Evolutionary conservation across 1,140 invertebrate genomes (phyloP), one percentile per base, ranked within the genome.

Genomic region (Micrasema minimum): DNA sequence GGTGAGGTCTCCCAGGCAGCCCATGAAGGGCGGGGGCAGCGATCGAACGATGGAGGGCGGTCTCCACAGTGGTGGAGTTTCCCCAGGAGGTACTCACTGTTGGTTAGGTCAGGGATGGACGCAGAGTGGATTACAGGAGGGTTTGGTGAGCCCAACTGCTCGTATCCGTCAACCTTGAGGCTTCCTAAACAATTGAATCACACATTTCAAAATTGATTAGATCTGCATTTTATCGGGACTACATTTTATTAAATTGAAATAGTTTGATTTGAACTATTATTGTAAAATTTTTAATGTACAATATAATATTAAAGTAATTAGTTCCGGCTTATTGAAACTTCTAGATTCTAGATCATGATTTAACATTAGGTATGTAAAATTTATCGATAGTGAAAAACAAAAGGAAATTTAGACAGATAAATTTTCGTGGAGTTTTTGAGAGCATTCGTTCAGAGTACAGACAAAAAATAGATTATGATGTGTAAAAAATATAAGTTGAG

Each of bases 1-100:
- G 50, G 91, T 86, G 1, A 96, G 85, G 61, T 92, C 90, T 11
- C 90, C 90, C 83, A 97, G 89, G 77, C 94, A 96, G 5, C 95
- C 95, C 16, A 94, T 82, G 78, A 94, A 91, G 0, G 91, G 76
- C 0, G 79, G 77, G 2, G 78, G 76, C 16, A 75, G 37, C 10
- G 64, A 53, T 38, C 41, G 23, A 9, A 71, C 23, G 23, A 71
- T 59, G 6, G 73, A 62, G 20, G 76, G 75, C 18, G 57, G 64
- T 12, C 66, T 74, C 66, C 62, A 74, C n/a, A 64, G 75, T 2
- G 93, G 93, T 16, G 93, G 91, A 9, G 93, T 85, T 0, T 94
- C 95, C 7, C 94, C 94, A 95, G 86, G 79, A 92, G 95, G 77
- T 90, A 92, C 38, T 86, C 81, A 0, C 88, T 87, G 64, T 80